phyloP scores from a whole-genome alignment of 2,888 invertebrate genomes.

The Spatulosminthurus flaviceps region DNA sequence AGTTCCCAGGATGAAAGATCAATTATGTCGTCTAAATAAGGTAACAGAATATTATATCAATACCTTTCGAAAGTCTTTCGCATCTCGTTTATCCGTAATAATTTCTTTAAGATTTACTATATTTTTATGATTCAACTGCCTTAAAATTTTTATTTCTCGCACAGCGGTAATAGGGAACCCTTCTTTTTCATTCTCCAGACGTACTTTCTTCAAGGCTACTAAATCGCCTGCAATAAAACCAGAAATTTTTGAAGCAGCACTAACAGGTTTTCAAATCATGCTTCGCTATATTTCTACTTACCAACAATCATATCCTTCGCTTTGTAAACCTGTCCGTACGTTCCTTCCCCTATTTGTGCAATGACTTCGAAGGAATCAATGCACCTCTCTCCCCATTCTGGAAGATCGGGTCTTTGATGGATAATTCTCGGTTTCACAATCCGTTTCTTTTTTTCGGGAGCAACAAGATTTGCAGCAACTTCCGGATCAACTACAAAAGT shows the following conservation, averaged over 20 bases:
- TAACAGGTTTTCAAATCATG: neutral
- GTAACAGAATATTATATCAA: too few relatives aligned
- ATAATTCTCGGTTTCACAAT: slow-evolving; percentile 83
- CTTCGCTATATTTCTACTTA: slow-evolving; percentile 56
- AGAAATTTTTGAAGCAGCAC: neutral
- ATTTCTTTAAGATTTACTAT: slow-evolving; percentile 97
- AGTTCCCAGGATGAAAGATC: too few relatives aligned
- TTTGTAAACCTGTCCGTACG: slow-evolving; percentile 98
- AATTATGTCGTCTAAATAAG: too few relatives aligned
- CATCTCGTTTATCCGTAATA: slow-evolving; percentile 97
- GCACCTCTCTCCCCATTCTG: slow-evolving; percentile 93
- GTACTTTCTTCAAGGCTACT: slow-evolving; percentile 93
- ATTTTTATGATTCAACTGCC: slow-evolving; percentile 96
- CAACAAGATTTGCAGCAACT: neutral
- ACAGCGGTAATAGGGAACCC: slow-evolving; percentile 88
- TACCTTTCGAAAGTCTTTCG: slow-evolving; percentile 91
- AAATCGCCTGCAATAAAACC: slow-evolving; percentile 71
- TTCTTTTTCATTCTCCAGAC: slow-evolving; percentile 98
- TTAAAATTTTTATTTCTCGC: slow-evolving; percentile 95
- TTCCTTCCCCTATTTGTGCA: slow-evolving; percentile 97
- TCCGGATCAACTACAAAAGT: slow-evolving; percentile 22
- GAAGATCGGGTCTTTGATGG: slow-evolving; percentile 77
- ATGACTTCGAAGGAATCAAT: slow-evolving; percentile 97
- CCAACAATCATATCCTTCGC: slow-evolving; percentile 80
- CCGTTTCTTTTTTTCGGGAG: slow-evolving; percentile 6